These are phyloP conservation scores for Drosophila navojoa DNA, from an alignment of 1,140 invertebrate species.

Conservation along the genomic window DNA sequence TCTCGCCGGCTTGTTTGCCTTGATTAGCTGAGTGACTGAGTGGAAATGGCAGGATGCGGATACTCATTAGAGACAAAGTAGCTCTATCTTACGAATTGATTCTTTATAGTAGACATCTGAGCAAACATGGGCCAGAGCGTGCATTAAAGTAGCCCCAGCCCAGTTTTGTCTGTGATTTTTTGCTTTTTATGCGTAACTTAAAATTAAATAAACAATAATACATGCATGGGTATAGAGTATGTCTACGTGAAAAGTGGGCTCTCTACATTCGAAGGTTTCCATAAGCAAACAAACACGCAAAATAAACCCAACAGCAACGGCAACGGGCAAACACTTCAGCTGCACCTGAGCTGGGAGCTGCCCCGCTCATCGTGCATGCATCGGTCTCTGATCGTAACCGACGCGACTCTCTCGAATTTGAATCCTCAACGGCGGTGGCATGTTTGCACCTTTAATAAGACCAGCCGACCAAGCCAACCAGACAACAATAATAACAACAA, in stretches of 20 bases:
- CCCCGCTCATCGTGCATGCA: background rate
- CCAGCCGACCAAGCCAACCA: slow-evolving; percentile 49
- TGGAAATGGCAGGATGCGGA: slow-evolving; percentile 55
- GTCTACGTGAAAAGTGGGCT: slow-evolving; percentile 29
- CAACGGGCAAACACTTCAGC: slow-evolving; percentile 58
- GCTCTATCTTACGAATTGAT: slow-evolving; percentile 2
- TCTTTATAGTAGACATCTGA: slow-evolving; percentile 29
- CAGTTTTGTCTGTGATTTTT: slow-evolving; percentile 9
- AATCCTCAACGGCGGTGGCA: slow-evolving; percentile 72
- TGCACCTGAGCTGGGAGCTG: slow-evolving; percentile 53
- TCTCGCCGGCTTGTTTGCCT: slow-evolving; percentile 53
- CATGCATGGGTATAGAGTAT: slow-evolving; percentile 8
- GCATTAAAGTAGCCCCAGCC: slow-evolving; percentile 54
- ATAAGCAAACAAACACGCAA: slow-evolving; percentile 66
- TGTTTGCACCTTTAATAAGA: slow-evolving; percentile 83
- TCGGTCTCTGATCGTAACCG: slow-evolving; percentile 70
- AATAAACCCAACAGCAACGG: slow-evolving; percentile 55
- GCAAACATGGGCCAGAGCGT: slow-evolving; percentile 45
- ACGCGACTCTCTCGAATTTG: slow-evolving; percentile 46
- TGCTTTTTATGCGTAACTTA: slow-evolving; percentile 62
- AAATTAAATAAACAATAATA: slow-evolving; percentile 73
- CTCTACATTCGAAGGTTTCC: slow-evolving; percentile 59
- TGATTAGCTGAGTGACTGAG: slow-evolving; percentile 68
- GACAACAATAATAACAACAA: slow-evolving; percentile 10
- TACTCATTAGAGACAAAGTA: slow-evolving; percentile 60